Conservation (phyloP, 2,113 vertebrate genomes). For the Phaethornis superciliosus region DNA sequence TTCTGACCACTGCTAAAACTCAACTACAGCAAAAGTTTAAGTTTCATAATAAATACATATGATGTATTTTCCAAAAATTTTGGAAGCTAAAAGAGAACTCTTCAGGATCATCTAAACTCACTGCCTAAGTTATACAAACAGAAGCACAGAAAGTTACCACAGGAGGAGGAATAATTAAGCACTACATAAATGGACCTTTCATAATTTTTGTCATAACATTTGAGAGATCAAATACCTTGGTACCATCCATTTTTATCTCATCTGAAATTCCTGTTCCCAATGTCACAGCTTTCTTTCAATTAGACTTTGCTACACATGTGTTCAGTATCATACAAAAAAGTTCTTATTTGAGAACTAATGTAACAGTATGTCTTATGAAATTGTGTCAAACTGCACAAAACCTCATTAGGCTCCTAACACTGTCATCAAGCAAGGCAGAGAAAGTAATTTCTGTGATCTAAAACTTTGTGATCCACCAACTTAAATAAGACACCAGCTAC, state of each 20-base stretch:
- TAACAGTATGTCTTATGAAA: neutral
- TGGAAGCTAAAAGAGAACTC: neutral
- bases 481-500: neutral
- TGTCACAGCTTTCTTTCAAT: neutral
- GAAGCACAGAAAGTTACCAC: neutral
- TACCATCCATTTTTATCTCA: neutral
- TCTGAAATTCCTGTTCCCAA: neutral
- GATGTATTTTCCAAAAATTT: neutral
- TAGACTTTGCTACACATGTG: neutral
- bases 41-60: neutral
- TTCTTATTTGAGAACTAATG: neutral
- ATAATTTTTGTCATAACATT: neutral
- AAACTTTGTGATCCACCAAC: neutral
- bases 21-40: neutral
- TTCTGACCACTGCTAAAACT: neutral
- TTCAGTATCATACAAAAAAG: neutral
- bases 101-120: neutral
- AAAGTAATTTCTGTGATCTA: neutral
- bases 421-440: neutral
- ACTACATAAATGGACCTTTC: neutral
- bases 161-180: neutral
- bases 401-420: neutral
- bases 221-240: neutral
- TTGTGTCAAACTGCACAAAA: neutral
- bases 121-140: neutral